phyloP scores from a whole-genome alignment of 1,140 invertebrate species.

The Bombus breviceps region DNA sequence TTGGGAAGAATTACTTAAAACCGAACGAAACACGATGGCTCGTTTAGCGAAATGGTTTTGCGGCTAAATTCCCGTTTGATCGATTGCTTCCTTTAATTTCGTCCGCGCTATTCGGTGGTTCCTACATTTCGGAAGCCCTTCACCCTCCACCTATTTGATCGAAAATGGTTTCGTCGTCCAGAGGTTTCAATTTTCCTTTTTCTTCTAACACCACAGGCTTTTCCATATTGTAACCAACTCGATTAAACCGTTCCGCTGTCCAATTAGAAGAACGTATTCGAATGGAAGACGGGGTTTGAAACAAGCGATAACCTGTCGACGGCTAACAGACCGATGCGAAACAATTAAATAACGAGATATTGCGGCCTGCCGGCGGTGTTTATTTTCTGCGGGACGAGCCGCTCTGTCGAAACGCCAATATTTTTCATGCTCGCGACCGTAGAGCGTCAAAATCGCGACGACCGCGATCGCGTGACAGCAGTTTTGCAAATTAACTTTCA shows the following conservation, averaged over 20 bases:
- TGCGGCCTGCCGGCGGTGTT: conserved; percentile 42
- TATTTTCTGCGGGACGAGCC: conserved; percentile 34
- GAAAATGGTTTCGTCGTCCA: neutral
- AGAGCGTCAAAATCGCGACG: conserved; percentile 61
- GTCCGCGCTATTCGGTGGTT: neutral
- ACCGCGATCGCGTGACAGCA: conserved; percentile 32
- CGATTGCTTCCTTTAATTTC: conserved; percentile 29
- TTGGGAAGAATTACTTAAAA: conserved; percentile 22
- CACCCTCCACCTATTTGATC: neutral
- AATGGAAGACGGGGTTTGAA: neutral
- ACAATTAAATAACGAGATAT: conserved; percentile 54
- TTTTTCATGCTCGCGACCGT: conserved; percentile 44
- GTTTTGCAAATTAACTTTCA: conserved; percentile 54
- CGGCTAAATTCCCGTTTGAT: neutral
- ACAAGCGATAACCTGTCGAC: conserved; percentile 17
- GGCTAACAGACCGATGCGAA: conserved; percentile 36
- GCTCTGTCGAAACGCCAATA: conserved; percentile 56
- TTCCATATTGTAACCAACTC: conserved; percentile 12
- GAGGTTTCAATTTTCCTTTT: conserved; percentile 11
- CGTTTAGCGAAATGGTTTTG: conserved; percentile 11
- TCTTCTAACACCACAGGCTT: conserved; percentile 16
- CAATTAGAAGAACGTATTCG: neutral
- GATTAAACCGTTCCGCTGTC: neutral
- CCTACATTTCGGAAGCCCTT: no score
- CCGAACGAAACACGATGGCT: neutral